A percentile compares a stretch with the other conserved stretches of the same genome.
Conservation (phyloP, 2,888 invertebrate genomes). For the Chymomyza procnemis region DNA sequence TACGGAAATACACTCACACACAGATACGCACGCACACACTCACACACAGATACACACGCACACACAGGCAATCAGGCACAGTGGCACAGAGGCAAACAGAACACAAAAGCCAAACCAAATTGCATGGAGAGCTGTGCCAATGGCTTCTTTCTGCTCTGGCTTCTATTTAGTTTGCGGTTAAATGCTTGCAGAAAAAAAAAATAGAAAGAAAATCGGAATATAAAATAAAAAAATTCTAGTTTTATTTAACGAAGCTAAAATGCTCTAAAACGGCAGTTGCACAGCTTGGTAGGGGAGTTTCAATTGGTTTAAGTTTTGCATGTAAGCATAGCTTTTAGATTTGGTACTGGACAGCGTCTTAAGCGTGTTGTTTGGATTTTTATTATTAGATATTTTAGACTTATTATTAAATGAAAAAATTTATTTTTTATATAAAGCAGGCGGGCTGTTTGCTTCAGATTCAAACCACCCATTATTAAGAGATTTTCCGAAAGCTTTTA, state of each 20-base stretch:
- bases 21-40: constrained; percentile 5
- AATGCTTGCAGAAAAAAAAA: constrained; percentile 39
- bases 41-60: background rate
- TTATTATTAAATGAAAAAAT: too few relatives aligned
- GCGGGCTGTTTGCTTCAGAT: too few relatives aligned
- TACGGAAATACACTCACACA: constrained; percentile 54
- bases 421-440: too few relatives aligned
- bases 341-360: too few relatives aligned
- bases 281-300: too few relatives aligned
- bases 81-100: constrained; percentile 2
- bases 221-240: background rate
- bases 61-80: constrained; percentile 5
- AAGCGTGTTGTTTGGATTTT: too few relatives aligned
- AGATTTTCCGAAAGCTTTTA: too few relatives aligned
- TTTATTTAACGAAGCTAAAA: background rate
- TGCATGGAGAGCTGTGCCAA: constrained; percentile 54
- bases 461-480: too few relatives aligned
- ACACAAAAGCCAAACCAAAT: constrained; percentile 54
- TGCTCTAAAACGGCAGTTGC: background rate
- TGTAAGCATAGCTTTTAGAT: too few relatives aligned
- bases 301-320: too few relatives aligned
- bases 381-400: too few relatives aligned
- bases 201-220: background rate
- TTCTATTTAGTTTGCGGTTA: constrained; percentile 51
- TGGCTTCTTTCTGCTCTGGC: constrained; percentile 40